A percentile compares a stretch with the other conserved stretches of the same genome.
phyloP scores from a whole-genome alignment of 2,888 invertebrate species.

The Myopa tessellatipennis region DNA sequence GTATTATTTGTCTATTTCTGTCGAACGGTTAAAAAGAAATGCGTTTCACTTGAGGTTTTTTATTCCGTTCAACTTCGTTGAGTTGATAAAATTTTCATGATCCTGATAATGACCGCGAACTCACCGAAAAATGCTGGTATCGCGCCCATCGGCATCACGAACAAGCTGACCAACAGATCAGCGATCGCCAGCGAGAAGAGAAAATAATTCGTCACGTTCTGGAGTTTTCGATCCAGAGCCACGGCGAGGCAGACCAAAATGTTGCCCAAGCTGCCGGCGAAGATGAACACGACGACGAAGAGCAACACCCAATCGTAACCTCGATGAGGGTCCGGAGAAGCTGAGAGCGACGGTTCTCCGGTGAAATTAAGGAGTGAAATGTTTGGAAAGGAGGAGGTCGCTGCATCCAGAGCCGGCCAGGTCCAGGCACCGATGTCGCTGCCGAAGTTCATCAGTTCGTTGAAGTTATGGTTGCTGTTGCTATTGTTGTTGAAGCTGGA shows the following conservation, averaged over 20 bases:
- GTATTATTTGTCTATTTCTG: too few relatives aligned
- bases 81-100: too few relatives aligned
- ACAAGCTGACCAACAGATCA: constrained; percentile 90
- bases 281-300: constrained; percentile 85
- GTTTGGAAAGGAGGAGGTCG: constrained; percentile 16
- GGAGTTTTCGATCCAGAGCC: constrained; percentile 86
- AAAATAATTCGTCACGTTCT: constrained; percentile 97
- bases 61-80: too few relatives aligned
- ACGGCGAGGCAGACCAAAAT: constrained; percentile 94
- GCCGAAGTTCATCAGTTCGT: background rate
- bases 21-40: too few relatives aligned
- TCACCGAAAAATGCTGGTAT: constrained; percentile 93
- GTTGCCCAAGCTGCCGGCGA: constrained; percentile 91
- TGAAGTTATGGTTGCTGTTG: constrained; percentile 19
- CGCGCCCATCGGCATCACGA: constrained; percentile 96
- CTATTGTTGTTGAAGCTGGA: background rate
- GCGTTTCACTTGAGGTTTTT: too few relatives aligned
- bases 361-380: constrained; percentile 36
- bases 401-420: constrained; percentile 30
- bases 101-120: constrained; percentile 56
- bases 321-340: constrained; percentile 33
- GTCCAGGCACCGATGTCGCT: constrained; percentile 38
- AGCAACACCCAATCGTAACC: constrained; percentile 85
- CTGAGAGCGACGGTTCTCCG: constrained; percentile 20
- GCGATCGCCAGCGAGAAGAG: constrained; percentile 92